Percentiles rank a stretch among this genome's conserved stretches.
Conservation (phyloP, 2,888 invertebrate species). For the Platypus cylindrus region DNA sequence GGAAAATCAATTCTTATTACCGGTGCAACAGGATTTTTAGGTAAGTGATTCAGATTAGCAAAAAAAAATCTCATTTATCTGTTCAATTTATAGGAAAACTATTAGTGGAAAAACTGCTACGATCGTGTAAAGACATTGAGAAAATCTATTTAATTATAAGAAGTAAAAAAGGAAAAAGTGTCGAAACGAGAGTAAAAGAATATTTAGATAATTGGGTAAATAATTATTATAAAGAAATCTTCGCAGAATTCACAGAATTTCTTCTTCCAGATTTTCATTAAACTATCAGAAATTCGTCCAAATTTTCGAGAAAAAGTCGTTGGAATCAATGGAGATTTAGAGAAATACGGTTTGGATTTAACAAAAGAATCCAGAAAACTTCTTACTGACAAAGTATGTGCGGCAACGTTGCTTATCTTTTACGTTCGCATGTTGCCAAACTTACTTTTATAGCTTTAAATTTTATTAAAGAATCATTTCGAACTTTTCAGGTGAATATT, state of each 20-base stretch:
- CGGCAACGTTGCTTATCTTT: not conserved
- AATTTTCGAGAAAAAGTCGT: constrained; percentile 42
- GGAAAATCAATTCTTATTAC: constrained; percentile 11
- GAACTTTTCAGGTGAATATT: constrained; percentile 34
- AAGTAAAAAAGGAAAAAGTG: constrained; percentile 23
- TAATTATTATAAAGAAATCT: too few relatives aligned
- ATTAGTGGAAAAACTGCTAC: constrained; percentile 24
- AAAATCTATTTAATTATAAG: constrained; percentile 24
- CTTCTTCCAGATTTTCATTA: constrained; percentile 10
- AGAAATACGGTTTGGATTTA: constrained; percentile 38
- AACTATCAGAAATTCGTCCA: constrained; percentile 37
- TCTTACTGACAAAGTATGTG: constrained; percentile 39
- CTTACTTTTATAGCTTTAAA: too few relatives aligned
- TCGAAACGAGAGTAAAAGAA: constrained; percentile 32
- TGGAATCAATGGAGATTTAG: constrained; percentile 42
- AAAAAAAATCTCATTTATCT: too few relatives aligned
- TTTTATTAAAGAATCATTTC: too few relatives aligned
- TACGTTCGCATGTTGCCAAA: too few relatives aligned
- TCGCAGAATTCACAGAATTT: too few relatives aligned
- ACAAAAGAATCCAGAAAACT: constrained; percentile 31
- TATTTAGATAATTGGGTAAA: constrained; percentile 47
- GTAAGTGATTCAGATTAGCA: constrained; percentile 4
- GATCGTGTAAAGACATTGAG: constrained; percentile 26
- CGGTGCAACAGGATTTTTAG: constrained; percentile 13
- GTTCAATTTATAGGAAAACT: too few relatives aligned